Evolutionary conservation across 2,888 invertebrate species (phyloP).

Genomic region (Andrena marginata): DNA sequence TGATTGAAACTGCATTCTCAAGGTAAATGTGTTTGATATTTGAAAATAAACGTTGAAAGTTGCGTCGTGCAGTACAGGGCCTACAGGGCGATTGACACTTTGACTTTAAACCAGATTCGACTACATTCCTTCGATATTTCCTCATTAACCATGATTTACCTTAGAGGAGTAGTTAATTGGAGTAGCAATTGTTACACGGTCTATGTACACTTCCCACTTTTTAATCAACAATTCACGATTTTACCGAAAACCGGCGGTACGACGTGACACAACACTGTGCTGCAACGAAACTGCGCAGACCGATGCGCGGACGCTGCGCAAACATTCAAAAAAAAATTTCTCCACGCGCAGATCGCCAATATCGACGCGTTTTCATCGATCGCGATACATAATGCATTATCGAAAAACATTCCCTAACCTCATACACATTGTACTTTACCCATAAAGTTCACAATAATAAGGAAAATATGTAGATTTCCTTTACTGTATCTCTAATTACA

Average conservation of each 20-base stretch:
- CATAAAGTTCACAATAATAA: neutral
- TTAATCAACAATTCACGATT: neutral
- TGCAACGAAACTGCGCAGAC: neutral
- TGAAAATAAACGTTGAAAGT: too few species aligned
- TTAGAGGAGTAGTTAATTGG: too few species aligned
- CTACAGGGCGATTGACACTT: too few species aligned
- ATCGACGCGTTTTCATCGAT: constrained; percentile 19
- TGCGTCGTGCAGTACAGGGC: too few species aligned
- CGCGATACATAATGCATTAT: neutral
- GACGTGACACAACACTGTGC: neutral
- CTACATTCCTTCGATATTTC: too few species aligned
- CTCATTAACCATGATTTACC: too few species aligned
- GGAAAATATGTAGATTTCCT: neutral
- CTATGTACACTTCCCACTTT: neutral
- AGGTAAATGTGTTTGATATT: neutral
- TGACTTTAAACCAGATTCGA: too few species aligned
- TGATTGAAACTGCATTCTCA: neutral
- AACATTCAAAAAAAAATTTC: neutral
- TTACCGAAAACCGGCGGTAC: neutral
- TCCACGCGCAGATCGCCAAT: constrained; percentile 15
- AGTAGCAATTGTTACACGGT: too few species aligned
- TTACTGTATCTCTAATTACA: neutral
- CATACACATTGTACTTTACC: neutral
- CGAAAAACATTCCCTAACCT: neutral
- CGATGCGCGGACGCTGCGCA: constrained; percentile 12